These are phyloP conservation scores for Anagyrus pseudococci DNA, from an alignment of 2,888 invertebrate species.

Conservation along the genomic window DNA sequence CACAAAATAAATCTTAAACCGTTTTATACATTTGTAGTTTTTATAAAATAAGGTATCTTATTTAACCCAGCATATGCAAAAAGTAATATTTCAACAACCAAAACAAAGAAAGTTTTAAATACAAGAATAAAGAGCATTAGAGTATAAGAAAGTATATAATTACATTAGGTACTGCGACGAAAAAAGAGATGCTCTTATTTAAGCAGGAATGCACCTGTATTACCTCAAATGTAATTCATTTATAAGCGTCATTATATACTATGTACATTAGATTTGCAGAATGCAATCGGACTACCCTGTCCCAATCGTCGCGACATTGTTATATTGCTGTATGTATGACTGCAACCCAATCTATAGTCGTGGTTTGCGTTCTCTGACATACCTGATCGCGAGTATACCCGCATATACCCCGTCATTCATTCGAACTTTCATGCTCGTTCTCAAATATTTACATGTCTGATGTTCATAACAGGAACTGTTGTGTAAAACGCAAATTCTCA, in stretches of 20 bases:
- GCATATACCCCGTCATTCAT: conserved; percentile 8
- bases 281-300: not conserved
- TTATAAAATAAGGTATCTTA: not conserved
- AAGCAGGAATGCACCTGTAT: conserved; percentile 35
- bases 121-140: not conserved
- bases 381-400: not conserved
- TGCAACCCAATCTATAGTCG: not conserved
- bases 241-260: conserved; percentile 26
- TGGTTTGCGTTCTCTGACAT: not conserved
- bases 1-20: too few relatives aligned
- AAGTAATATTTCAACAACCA: not conserved
- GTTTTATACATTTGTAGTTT: not conserved
- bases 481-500: conserved; percentile 23
- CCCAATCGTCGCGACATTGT: not conserved
- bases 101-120: not conserved
- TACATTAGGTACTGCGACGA: conserved; percentile 6
- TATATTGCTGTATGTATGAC: not conserved
- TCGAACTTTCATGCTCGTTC: conserved; percentile 5
- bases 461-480: conserved; percentile 31
- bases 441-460: conserved; percentile 33
- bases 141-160: too few relatives aligned
- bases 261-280: conserved; percentile 16
- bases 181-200: conserved; percentile 13
- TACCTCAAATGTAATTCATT: conserved; percentile 33
- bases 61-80: not conserved